Percentiles rank a stretch among this genome's conserved stretches.
Evolutionary conservation across 2,113 vertebrate genomes (phyloP).

Genomic region (Setophaga petechia): DNA sequence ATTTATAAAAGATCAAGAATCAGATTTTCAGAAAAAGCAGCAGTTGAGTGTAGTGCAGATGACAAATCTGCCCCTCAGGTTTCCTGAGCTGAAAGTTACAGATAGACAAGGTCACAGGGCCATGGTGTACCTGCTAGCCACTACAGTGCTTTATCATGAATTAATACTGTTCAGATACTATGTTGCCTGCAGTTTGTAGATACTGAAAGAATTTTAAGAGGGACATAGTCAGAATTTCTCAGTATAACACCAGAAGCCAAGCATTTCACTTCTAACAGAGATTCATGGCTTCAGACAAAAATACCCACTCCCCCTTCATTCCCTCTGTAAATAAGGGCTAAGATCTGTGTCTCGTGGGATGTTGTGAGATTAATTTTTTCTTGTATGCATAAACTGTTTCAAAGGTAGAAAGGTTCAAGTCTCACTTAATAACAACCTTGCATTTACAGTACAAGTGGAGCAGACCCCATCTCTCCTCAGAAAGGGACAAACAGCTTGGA

Average conservation of each 20-base stretch:
- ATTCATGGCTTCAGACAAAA: background rate
- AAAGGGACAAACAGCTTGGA: conserved; percentile 9
- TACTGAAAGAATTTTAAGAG: conserved; percentile 16
- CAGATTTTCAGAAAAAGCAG: background rate
- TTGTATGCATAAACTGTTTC: background rate
- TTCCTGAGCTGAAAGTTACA: background rate
- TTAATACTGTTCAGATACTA: background rate
- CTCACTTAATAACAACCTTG: background rate
- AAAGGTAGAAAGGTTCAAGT: background rate
- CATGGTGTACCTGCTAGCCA: background rate
- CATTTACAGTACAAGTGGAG: background rate
- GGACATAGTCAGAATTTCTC: background rate
- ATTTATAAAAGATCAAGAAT: background rate
- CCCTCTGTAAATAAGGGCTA: background rate
- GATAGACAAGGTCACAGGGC: background rate
- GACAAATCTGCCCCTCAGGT: background rate
- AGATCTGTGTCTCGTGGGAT: background rate
- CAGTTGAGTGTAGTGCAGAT: background rate
- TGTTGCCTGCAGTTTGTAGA: background rate
- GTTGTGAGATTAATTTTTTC: background rate
- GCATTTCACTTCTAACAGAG: background rate
- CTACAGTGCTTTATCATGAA: background rate
- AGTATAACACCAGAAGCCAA: background rate
- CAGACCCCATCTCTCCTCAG: background rate
- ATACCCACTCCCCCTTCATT: background rate